phyloP scores from a whole-genome alignment of 2,797 vertebrate species.

The Busarellus nigricollis region DNA sequence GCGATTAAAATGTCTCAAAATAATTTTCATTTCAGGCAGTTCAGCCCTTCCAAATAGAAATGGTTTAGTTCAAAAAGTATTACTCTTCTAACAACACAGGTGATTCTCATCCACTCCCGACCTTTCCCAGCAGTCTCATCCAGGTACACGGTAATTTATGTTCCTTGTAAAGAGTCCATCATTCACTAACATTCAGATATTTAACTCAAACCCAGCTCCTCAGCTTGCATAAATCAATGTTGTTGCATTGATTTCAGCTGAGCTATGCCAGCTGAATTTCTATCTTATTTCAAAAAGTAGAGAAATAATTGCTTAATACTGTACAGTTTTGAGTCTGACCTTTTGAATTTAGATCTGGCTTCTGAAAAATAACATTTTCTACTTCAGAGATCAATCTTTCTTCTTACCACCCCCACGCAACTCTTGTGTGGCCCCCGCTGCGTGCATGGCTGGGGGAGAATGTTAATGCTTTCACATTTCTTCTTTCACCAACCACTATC shows the following conservation, averaged over 20 bases:
- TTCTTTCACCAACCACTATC: not conserved
- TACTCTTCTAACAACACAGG: not conserved
- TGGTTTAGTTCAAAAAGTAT: not conserved
- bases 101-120: not conserved
- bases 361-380: conserved; percentile 36
- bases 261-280: not conserved
- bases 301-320: not conserved
- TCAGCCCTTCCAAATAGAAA: not conserved
- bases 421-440: not conserved
- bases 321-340: not conserved
- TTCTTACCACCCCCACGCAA: not conserved
- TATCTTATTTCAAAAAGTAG: not conserved
- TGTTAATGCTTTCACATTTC: not conserved
- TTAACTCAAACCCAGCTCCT: not conserved
- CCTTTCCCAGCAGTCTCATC: not conserved
- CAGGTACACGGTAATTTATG: not conserved
- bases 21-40: not conserved
- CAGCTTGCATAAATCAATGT: not conserved
- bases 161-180: not conserved
- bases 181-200: not conserved
- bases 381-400: conserved; percentile 9
- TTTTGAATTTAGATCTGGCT: conserved; percentile 17
- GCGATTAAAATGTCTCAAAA: not conserved
- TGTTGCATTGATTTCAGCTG: conserved; percentile 2
- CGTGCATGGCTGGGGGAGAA: not conserved